Evolutionary conservation across 2,113 vertebrate genomes (phyloP), one percentile per base, ranked within the genome.

Genomic region (Amia ocellicauda): DNA sequence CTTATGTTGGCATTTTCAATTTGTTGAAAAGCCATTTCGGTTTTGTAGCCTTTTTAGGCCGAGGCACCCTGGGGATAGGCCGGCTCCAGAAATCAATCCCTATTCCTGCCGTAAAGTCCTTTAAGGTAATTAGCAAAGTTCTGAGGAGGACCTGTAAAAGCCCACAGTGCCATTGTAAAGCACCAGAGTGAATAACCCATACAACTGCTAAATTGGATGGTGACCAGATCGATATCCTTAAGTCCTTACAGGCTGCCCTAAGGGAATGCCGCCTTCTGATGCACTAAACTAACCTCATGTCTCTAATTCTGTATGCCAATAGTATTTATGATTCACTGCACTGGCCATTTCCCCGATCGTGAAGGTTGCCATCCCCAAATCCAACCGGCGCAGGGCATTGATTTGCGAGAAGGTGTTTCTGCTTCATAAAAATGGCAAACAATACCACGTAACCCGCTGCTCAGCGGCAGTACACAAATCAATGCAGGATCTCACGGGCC

Each of bases 381-480:
- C 73, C 42, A 55, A 52, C 70, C 11, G 51, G 51, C 2, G 22
- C 51, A 54, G 22, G 22, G 20, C 74, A 85, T 85, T 74, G 81
- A 85, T 87, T 49, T 69, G 59, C 53, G 17, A 63, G 73, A 62
- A 2, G 64, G 71, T 72, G 66, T 74, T 70, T 58, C 53, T 49
- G 45, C 66, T 76, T 77, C 79, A 65, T 68, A 73, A 81, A 80
- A 85, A 80, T 81, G 77, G 78, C 73, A 77, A 72, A 80, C 76
- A 71, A 76, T 79, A 82, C 80, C 79, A 79, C 83, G 83, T 75
- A 70, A 75, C 80, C 78, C 79, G 78, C 80, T 77, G 79, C 72
- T 70, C 73, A 36, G 53, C 41, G 28, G 40, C 19, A 23, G 59
- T 40, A 70, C 70, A 63, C 63, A 49, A 83, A 86, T 83, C 80